Evolutionary conservation across 2,113 vertebrate species (phyloP).

Genomic region (Balaenoptera acutorostrata): DNA sequence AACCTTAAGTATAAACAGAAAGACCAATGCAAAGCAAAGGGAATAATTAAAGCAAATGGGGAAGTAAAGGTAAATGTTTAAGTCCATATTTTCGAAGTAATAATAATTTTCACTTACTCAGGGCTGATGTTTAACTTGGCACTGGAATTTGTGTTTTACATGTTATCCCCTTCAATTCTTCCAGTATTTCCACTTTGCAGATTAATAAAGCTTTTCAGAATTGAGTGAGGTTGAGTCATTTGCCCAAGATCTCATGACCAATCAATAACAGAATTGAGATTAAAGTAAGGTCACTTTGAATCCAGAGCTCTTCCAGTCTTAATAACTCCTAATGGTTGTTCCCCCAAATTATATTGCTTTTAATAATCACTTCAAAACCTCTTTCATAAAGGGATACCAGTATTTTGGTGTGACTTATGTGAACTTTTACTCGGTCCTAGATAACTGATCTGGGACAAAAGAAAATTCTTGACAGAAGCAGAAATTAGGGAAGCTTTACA

Average conservation of each 20-base stretch:
- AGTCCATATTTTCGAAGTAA: not conserved
- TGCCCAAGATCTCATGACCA: not conserved
- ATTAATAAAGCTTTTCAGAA: not conserved
- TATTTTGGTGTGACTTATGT: not conserved
- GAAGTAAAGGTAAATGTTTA: not conserved
- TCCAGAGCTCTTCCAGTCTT: not conserved
- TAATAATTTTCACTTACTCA: not conserved
- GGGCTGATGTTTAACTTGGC: not conserved
- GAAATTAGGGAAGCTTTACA: not conserved
- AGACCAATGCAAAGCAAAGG: not conserved
- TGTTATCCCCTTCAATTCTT: not conserved
- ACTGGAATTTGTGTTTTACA: not conserved
- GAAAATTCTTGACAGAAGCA: not conserved
- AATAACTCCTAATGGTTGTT: not conserved
- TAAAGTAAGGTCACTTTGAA: not conserved
- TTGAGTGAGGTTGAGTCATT: not conserved
- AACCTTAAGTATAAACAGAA: not conserved
- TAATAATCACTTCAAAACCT: not conserved
- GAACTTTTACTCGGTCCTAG: not conserved
- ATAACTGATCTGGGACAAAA: not conserved
- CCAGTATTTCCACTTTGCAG: not conserved
- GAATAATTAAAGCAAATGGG: not conserved
- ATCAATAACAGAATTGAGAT: not conserved
- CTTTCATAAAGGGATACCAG: not conserved
- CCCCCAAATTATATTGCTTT: not conserved